Conservation (phyloP, 2,797 vertebrate genomes). For the Danio tinwini region DNA sequence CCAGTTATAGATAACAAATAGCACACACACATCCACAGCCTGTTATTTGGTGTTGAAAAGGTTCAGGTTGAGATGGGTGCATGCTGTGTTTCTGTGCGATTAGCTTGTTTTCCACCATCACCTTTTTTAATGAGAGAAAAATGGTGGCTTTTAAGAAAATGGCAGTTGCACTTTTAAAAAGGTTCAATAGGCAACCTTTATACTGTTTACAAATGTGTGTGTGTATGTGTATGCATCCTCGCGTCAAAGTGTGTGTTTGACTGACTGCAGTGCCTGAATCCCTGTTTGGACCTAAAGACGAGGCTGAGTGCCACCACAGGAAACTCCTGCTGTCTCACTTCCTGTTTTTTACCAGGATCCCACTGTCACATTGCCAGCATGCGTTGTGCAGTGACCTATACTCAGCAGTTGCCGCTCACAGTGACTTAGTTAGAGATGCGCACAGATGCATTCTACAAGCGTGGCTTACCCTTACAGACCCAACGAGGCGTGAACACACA, state of each 20-base stretch:
- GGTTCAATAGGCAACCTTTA: slow-evolving; percentile 30
- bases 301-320: slow-evolving; percentile 18
- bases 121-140: slow-evolving; percentile 39
- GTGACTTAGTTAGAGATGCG: slow-evolving; percentile 20
- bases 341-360: slow-evolving; percentile 33
- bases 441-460: slow-evolving; percentile 29
- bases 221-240: neutral
- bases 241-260: neutral
- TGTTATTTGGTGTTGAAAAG: slow-evolving; percentile 35
- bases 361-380: slow-evolving; percentile 33
- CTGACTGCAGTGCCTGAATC: neutral
- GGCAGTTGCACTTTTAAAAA: slow-evolving; percentile 40
- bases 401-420: slow-evolving; percentile 17
- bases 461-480: slow-evolving; percentile 28
- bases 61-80: slow-evolving; percentile 16
- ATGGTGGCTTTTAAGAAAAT: slow-evolving; percentile 49
- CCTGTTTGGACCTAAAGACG: slow-evolving; percentile 1
- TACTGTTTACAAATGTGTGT: slow-evolving; percentile 1
- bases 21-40: slow-evolving; percentile 15
- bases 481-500: slow-evolving; percentile 35
- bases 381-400: slow-evolving; percentile 45
- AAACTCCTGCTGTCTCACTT: slow-evolving; percentile 38
- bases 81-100: slow-evolving; percentile 12
- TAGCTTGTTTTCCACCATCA: neutral
- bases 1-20: slow-evolving; percentile 14